Evolutionary conservation across 2,888 invertebrate genomes (phyloP).

Genomic region (Chrysodeixis includens): DNA sequence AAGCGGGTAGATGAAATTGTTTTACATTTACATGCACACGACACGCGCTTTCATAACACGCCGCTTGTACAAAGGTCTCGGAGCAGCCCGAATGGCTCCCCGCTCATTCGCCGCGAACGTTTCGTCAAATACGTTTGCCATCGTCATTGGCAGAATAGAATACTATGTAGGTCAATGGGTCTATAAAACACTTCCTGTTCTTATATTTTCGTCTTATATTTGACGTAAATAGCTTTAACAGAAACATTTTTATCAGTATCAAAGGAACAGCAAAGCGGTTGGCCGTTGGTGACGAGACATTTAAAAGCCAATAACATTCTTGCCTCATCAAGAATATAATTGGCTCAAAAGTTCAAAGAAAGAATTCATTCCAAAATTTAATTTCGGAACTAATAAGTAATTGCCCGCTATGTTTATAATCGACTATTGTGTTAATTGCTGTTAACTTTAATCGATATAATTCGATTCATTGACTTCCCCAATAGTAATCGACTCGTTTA

Average conservation of each 20-base stretch:
- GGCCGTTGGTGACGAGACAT: constrained; percentile 20
- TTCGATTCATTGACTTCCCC: constrained; percentile 50
- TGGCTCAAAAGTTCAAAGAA: constrained; percentile 9
- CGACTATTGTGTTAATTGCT: constrained; percentile 51
- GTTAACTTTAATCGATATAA: constrained; percentile 49
- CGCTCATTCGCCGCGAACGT: constrained; percentile 62
- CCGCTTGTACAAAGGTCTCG: constrained; percentile 60
- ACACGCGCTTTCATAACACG: constrained; percentile 67
- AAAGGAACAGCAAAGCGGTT: constrained; percentile 29
- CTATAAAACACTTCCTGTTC: constrained; percentile 56
- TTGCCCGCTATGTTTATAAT: constrained; percentile 35
- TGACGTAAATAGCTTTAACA: constrained; percentile 42
- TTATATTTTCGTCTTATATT: constrained; percentile 54
- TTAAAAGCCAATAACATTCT: constrained; percentile 24
- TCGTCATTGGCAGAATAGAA: constrained; percentile 60
- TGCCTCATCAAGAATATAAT: constrained; percentile 23
- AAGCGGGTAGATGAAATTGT: constrained; percentile 70
- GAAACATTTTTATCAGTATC: constrained; percentile 47
- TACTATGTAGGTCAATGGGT: constrained; percentile 63
- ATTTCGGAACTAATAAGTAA: constrained; percentile 41
- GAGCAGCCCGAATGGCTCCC: constrained; percentile 54
- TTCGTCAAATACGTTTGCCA: constrained; percentile 67
- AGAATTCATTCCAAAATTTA: neutral
- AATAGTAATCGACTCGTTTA: constrained; percentile 50
- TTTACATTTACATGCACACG: constrained; percentile 76